Conservation (phyloP, 2,113 vertebrate genomes). For the Cochlearius cochlearius region DNA sequence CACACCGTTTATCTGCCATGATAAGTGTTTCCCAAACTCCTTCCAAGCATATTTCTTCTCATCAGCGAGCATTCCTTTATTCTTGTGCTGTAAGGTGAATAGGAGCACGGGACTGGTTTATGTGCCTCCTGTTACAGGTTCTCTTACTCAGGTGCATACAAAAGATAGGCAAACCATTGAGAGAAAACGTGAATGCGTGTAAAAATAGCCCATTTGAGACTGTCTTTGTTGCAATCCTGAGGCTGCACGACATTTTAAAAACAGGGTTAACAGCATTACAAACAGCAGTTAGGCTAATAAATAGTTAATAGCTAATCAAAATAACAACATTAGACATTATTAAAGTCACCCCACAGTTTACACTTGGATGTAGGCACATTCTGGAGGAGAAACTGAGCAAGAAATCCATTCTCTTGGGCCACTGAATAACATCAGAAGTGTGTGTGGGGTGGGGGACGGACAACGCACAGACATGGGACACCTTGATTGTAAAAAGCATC, state of each 20-base stretch:
- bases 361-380: not conserved
- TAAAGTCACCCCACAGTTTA: not conserved
- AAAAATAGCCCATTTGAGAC: not conserved
- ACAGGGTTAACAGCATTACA: not conserved
- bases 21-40: not conserved
- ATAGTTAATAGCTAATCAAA: not conserved
- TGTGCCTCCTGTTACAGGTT: accelerated
- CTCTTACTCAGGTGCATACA: not conserved
- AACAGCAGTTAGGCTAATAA: not conserved
- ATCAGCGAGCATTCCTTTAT: not conserved
- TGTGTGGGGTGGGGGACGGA: too few relatives aligned
- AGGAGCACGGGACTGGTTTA: not conserved
- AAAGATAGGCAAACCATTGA: not conserved
- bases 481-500: not conserved
- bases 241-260: not conserved
- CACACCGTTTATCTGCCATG: not conserved
- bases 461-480: not conserved
- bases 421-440: not conserved
- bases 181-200: not conserved
- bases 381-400: not conserved
- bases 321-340: not conserved
- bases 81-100: not conserved
- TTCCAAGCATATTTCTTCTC: not conserved
- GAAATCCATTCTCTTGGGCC: not conserved
- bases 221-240: not conserved